Evolutionary conservation across 2,113 vertebrate genomes (phyloP).

Genomic region (Pteruthius melanotis): DNA sequence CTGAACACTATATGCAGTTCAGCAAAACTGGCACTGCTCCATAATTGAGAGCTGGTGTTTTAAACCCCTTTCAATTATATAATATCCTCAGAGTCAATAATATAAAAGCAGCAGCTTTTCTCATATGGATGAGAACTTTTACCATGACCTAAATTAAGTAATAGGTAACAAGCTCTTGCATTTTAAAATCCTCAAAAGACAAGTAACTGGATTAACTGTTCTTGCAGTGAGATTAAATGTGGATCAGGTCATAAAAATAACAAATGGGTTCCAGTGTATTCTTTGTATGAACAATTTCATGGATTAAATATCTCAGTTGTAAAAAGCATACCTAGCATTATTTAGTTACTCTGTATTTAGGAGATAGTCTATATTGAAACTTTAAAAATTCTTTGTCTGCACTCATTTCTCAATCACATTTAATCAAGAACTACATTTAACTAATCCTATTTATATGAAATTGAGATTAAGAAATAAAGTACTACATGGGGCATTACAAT

Average conservation of each 20-base stretch:
- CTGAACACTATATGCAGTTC: not conserved
- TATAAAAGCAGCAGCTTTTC: not conserved
- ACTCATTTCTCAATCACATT: not conserved
- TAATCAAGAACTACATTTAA: not conserved
- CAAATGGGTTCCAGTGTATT: not conserved
- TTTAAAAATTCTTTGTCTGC: not conserved
- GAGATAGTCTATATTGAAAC: not conserved
- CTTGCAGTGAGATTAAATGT: not conserved
- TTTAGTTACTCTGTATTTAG: not conserved
- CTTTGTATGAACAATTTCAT: not conserved
- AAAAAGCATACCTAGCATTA: not conserved
- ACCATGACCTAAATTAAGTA: not conserved
- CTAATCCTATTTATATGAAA: not conserved
- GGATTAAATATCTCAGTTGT: not conserved
- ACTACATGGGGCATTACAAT: not conserved
- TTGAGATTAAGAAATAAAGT: not conserved
- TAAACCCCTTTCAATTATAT: not conserved
- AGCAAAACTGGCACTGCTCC: not conserved
- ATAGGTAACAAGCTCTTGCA: not conserved
- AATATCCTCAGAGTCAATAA: not conserved
- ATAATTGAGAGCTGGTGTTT: not conserved
- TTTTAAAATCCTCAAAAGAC: conserved; percentile 8
- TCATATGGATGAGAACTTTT: not conserved
- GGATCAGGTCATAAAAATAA: not conserved
- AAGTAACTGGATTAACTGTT: conserved; percentile 15